Evolutionary conservation across 1,140 invertebrate genomes (phyloP), one percentile per base, ranked within the genome.

Genomic region (Parapsyche elsis): DNA sequence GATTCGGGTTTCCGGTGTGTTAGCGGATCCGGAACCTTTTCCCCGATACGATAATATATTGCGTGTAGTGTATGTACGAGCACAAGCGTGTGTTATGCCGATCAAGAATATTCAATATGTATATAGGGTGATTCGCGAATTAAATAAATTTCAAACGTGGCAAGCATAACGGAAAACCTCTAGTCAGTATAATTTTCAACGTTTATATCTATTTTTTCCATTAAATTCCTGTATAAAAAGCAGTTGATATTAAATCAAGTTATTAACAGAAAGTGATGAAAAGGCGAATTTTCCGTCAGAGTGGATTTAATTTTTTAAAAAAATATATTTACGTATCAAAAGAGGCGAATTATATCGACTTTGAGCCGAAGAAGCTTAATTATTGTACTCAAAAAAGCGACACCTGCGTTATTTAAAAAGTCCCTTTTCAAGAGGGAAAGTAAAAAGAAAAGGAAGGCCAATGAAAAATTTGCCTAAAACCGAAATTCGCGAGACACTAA

Each of bases 341-440:
- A 61, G 57, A 61, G 57, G n/a, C 57, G 16, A 61, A 61, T 61
- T 61, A 19, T 61, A 61, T 61, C 57, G 57, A 61, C 57, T 16
- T 19, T 61, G 57, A 61, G 21, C 9, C 30, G 21, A 61, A 61
- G 57, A 19, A 61, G 57, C 57, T 61, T 61, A 61, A 61, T 61
- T 61, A 21, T 61, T 16, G n/a, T 21, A 19, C 57, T 61, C 16
- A 21, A 16, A 61, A 61, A 61, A 61, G 57, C 57, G 57, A 61
- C 57, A 61, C 57, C 57, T 61, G 57, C 16, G 14, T 19, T 61
- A 2, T 61, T 61, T 61, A 61, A 61, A 57, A 61, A 61, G 57
- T 21, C 57, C 57, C 57, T 61, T 61, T 61, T 19, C 14, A 61
- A 61, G 21, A 61, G 57, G 19, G 21, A 61, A 61, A 61, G 57